A percentile compares a stretch with the other conserved stretches of the same genome.
Conservation (phyloP, 2,888 invertebrate genomes). For the Laspeyria flexula region DNA sequence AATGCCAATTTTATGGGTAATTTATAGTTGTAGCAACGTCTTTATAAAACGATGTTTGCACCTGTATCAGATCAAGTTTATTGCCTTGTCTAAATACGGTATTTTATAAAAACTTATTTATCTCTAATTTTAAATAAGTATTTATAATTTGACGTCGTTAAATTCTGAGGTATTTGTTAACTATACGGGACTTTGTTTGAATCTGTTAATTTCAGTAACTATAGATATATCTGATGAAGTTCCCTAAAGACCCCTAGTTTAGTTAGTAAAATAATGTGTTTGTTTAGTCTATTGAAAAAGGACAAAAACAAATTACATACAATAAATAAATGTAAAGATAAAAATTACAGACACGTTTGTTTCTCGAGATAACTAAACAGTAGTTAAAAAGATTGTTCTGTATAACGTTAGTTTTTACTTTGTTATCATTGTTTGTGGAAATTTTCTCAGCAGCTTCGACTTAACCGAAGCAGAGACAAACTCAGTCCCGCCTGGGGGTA, state of each 20-base stretch:
- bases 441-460: conserved; percentile 3
- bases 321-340: no score
- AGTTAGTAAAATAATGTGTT: no score
- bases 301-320: no score
- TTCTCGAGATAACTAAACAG: neutral
- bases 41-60: neutral
- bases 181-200: no score
- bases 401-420: neutral
- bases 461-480: conserved; percentile 21
- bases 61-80: neutral
- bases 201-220: no score
- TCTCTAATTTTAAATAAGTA: neutral
- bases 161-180: no score
- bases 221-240: no score
- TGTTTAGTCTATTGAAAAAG: no score
- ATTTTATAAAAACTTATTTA: neutral
- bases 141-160: no score
- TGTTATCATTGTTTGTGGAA: conserved; percentile 8
- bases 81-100: neutral
- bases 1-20: conserved; percentile 33
- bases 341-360: no score
- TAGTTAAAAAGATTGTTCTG: neutral
- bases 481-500: conserved; percentile 20
- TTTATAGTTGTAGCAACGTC: conserved; percentile 16
- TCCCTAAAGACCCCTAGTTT: no score